Evolutionary conservation across 2,113 vertebrate species (phyloP).

Genomic region (Scortum barcoo): DNA sequence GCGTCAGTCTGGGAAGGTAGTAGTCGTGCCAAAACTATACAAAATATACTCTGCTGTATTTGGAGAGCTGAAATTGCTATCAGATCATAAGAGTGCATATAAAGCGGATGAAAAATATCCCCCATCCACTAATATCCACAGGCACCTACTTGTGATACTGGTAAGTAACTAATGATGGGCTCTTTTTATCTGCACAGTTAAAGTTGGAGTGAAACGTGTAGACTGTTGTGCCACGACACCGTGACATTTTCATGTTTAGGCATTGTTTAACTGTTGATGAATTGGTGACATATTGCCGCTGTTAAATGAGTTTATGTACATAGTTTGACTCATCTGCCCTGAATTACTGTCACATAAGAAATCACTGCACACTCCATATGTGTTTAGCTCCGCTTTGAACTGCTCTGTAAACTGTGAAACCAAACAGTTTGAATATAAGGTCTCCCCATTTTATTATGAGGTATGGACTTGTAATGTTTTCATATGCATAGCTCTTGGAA

Average conservation of each 20-base stretch:
- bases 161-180: neutral
- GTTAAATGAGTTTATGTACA: conserved; percentile 55
- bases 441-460: conserved; percentile 32
- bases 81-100: neutral
- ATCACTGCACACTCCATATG: conserved; percentile 47
- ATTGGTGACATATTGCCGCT: conserved; percentile 52
- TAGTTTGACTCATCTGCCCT: conserved; percentile 65
- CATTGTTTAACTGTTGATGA: conserved; percentile 38
- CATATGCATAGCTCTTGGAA: conserved; percentile 45
- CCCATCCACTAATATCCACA: too few species aligned
- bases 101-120: neutral
- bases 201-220: conserved; percentile 6
- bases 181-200: conserved; percentile 5
- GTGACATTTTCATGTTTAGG: conserved; percentile 31
- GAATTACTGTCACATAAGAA: conserved; percentile 53
- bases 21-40: neutral
- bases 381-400: conserved; percentile 47
- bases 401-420: conserved; percentile 61
- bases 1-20: neutral
- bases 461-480: conserved; percentile 40
- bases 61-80: conserved; percentile 1
- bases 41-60: neutral
- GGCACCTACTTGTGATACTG: neutral
- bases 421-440: conserved; percentile 36
- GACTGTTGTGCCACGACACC: conserved; percentile 4